phyloP scores from a whole-genome alignment of 2,888 invertebrate genomes.

The Troides aeacus region DNA sequence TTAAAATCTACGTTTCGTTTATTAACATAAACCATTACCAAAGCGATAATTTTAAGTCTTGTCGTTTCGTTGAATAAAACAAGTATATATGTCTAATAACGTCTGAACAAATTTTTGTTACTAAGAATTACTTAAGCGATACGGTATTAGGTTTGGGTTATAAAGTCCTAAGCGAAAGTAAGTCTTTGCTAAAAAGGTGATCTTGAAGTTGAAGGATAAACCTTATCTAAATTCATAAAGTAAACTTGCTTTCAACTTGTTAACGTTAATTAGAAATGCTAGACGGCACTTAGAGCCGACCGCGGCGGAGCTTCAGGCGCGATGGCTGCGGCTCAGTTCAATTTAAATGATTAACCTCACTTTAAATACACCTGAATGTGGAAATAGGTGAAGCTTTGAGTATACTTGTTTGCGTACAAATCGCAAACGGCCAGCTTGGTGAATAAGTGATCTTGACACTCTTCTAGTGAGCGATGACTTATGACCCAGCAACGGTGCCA shows the following conservation, averaged over 20 bases:
- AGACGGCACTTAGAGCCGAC: slow-evolving; percentile 44
- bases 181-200: background rate
- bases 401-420: background rate
- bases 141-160: background rate
- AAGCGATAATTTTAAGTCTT: background rate
- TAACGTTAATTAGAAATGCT: slow-evolving; percentile 45
- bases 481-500: too few relatives aligned
- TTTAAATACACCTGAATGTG: slow-evolving; percentile 13
- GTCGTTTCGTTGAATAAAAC: background rate
- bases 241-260: slow-evolving; percentile 29
- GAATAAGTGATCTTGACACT: too few relatives aligned
- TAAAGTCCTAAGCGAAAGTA: background rate
- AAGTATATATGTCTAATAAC: background rate
- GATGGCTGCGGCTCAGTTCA: slow-evolving; percentile 27
- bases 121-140: background rate
- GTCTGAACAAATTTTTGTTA: background rate
- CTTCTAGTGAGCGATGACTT: too few relatives aligned
- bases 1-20: background rate
- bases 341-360: slow-evolving; percentile 36
- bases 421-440: too few relatives aligned
- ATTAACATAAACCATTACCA: background rate
- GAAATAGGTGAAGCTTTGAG: slow-evolving; percentile 1
- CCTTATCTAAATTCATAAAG: slow-evolving; percentile 22
- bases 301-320: slow-evolving; percentile 42
- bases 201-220: slow-evolving; percentile 3